A percentile compares a stretch with the other conserved stretches of the same genome.
Conservation (phyloP, 2,888 invertebrate species). For the Tetanocera ferruginea region DNA sequence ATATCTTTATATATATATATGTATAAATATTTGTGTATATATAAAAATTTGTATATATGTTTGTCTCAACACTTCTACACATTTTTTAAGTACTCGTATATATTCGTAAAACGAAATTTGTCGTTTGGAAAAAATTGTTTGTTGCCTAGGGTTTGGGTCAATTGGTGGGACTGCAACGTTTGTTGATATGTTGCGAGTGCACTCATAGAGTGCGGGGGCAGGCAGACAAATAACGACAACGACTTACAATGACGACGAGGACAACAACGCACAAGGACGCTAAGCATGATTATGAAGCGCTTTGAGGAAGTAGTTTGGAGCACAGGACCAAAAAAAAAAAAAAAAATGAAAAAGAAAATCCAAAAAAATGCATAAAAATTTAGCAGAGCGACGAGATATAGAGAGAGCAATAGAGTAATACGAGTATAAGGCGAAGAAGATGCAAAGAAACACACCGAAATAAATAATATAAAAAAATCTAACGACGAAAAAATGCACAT, state of each 20-base stretch:
- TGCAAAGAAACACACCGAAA: conserved; percentile 14
- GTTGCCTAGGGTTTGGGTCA: conserved; percentile 49
- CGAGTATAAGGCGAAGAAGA: conserved; percentile 29
- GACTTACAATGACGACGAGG: conserved; percentile 31
- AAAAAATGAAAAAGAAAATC: conserved; percentile 21
- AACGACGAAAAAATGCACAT: conserved; percentile 32
- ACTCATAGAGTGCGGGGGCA: conserved; percentile 29
- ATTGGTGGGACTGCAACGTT: conserved; percentile 23
- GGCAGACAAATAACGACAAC: conserved; percentile 33
- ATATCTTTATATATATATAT: neutral
- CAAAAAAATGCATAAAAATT: conserved; percentile 20
- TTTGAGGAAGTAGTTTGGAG: conserved; percentile 65
- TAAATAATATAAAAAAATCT: conserved; percentile 34
- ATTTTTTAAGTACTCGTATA: conserved; percentile 21
- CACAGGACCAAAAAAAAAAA: conserved; percentile 50
- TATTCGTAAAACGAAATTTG: conserved; percentile 56
- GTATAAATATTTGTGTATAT: neutral
- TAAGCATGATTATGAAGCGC: conserved; percentile 63
- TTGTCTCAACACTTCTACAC: conserved; percentile 41
- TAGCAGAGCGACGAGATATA: conserved; percentile 28
- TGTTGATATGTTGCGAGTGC: neutral
- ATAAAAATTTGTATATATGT: neutral
- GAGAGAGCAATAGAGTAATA: conserved; percentile 33
- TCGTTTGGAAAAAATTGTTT: conserved; percentile 62
- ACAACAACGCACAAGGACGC: conserved; percentile 63